phyloP scores from a whole-genome alignment of 2,888 invertebrate genomes.

The Sycophila texana region DNA sequence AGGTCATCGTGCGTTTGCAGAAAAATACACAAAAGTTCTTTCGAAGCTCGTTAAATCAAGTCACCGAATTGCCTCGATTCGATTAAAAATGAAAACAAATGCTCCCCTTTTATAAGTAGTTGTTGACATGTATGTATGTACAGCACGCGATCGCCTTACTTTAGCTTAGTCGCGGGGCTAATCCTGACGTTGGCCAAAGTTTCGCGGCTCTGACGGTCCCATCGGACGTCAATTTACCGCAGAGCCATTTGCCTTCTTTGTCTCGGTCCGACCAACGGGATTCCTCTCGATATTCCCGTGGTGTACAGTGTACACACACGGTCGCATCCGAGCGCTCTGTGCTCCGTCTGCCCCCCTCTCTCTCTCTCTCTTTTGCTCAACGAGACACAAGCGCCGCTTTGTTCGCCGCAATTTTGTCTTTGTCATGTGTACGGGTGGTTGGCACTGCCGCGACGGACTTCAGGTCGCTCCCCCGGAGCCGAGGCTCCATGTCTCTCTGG shows the following conservation, averaged over 20 bases:
- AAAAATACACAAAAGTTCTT: too few relatives aligned
- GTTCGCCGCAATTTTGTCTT: slow-evolving; percentile 37
- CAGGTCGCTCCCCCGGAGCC: background rate
- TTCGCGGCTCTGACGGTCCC: slow-evolving; percentile 28
- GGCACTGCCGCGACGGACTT: slow-evolving; percentile 11
- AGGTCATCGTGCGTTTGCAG: too few relatives aligned
- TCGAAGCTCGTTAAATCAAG: too few relatives aligned
- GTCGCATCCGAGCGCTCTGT: background rate
- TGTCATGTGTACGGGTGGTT: background rate
- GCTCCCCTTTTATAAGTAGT: too few relatives aligned
- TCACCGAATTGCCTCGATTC: too few relatives aligned
- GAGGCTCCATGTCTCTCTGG: too few relatives aligned
- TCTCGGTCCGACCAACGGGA: slow-evolving; percentile 12
- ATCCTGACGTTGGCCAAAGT: too few relatives aligned
- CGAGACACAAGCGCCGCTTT: slow-evolving; percentile 33
- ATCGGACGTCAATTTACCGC: slow-evolving; percentile 30
- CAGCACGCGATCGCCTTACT: too few relatives aligned
- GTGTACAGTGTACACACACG: background rate
- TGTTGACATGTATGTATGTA: too few relatives aligned
- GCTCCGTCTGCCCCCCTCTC: background rate
- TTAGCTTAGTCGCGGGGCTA: too few relatives aligned
- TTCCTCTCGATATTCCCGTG: slow-evolving; percentile 18
- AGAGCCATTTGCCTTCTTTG: slow-evolving; percentile 3
- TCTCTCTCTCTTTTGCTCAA: background rate
- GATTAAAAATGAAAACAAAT: too few relatives aligned